Conservation (phyloP, 2,888 invertebrate species). For the Electrophaes corylata region DNA sequence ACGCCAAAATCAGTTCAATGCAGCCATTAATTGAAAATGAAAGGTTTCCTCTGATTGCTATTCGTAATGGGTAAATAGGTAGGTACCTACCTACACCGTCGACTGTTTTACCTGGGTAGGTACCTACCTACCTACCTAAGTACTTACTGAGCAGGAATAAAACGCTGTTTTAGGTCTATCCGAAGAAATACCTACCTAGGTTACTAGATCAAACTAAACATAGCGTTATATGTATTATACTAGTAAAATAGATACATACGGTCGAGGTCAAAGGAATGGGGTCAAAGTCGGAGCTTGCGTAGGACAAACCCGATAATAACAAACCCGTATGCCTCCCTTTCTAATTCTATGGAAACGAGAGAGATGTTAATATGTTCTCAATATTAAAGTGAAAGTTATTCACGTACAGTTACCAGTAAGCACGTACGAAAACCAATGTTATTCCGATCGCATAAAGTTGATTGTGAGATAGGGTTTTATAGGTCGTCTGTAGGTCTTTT, state of each 20-base stretch:
- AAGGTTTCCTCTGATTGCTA: background rate
- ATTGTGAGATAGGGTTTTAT: background rate
- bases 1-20: background rate
- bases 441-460: constrained; percentile 7
- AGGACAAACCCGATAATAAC: constrained; percentile 50
- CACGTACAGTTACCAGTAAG: constrained; percentile 13
- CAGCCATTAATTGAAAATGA: background rate
- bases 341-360: constrained; percentile 33
- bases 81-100: too few species aligned
- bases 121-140: too few species aligned
- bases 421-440: background rate
- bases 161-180: too few species aligned
- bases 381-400: constrained; percentile 36
- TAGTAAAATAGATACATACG: constrained; percentile 36
- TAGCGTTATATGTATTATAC: background rate
- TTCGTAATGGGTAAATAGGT: background rate
- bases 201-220: background rate
- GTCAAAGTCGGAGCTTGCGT: constrained; percentile 70
- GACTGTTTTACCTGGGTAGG: too few species aligned
- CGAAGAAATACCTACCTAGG: too few species aligned
- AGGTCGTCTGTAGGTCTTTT: constrained; percentile 14
- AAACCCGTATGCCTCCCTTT: constrained; percentile 37
- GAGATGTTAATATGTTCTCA: constrained; percentile 27
- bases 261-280: constrained; percentile 72
- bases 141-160: too few species aligned